phyloP scores from a whole-genome alignment of 2,797 vertebrate species.

The Melanotaenia maccullochi region DNA sequence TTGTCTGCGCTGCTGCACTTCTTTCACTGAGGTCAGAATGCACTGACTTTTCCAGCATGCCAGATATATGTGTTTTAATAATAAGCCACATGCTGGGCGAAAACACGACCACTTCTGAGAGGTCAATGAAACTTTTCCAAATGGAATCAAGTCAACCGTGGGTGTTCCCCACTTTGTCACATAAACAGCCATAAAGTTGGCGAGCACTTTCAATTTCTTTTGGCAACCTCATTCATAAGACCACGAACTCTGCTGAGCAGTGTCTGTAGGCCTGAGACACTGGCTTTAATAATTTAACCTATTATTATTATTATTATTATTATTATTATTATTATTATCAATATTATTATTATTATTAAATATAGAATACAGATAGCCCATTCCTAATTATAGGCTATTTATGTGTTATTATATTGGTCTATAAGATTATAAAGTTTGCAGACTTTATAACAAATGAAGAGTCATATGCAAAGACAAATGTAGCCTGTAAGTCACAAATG shows the following conservation, averaged over 20 bases:
- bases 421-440: background rate
- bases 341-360: background rate
- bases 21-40: slow-evolving; percentile 14
- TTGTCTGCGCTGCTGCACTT: slow-evolving; percentile 9
- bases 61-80: slow-evolving; percentile 39
- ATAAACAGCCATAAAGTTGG: slow-evolving; percentile 70
- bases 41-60: slow-evolving; percentile 42
- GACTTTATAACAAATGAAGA: slow-evolving; percentile 5
- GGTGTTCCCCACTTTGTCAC: slow-evolving; percentile 71
- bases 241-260: slow-evolving; percentile 5
- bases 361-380: background rate
- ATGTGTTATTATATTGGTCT: background rate
- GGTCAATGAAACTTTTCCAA: slow-evolving; percentile 58
- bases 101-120: slow-evolving; percentile 57
- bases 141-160: slow-evolving; percentile 67
- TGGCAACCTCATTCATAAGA: slow-evolving; percentile 46
- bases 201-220: slow-evolving; percentile 41
- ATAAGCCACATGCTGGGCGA: slow-evolving; percentile 36
- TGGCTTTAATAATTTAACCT: background rate
- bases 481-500: background rate
- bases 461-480: no score
- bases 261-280: background rate
- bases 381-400: background rate
- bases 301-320: slow-evolving; percentile 5
- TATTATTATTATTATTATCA: background rate